Conservation (phyloP, 2,797 vertebrate genomes). For the Danio choprae region DNA sequence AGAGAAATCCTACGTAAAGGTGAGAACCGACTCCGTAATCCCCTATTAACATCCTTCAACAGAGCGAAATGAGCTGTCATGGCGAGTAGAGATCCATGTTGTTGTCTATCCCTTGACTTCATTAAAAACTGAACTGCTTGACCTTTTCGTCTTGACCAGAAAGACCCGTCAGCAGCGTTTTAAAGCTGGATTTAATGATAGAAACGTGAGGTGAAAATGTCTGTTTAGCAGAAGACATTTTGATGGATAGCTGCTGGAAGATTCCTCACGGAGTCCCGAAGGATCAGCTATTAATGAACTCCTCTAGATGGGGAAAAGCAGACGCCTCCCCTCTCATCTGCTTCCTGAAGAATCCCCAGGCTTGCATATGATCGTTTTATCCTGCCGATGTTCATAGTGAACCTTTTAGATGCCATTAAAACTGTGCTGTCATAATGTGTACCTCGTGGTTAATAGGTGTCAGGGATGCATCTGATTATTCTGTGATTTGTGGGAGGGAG, state of each 20-base stretch:
- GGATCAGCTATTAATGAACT: constrained; percentile 35
- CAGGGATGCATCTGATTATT: constrained; percentile 38
- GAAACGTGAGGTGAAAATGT: not conserved
- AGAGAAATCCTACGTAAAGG: constrained; percentile 96
- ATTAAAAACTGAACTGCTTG: not conserved
- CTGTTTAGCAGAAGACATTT: not conserved
- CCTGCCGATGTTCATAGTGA: constrained; percentile 19
- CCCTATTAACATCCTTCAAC: not conserved
- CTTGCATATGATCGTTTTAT: not conserved
- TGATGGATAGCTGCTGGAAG: constrained; percentile 20
- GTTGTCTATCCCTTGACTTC: not conserved
- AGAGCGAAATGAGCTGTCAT: not conserved
- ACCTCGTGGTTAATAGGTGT: constrained; percentile 38
- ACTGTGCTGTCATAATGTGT: not conserved
- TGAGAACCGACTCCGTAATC: constrained; percentile 57
- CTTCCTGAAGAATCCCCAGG: constrained; percentile 20
- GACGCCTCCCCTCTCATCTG: constrained; percentile 35
- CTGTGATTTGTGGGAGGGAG: constrained; percentile 35
- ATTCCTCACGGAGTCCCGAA: constrained; percentile 14
- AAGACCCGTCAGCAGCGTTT: not conserved
- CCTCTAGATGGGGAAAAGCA: constrained; percentile 4
- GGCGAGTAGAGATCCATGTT: not conserved
- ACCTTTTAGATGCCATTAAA: constrained; percentile 26
- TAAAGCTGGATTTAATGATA: constrained; percentile 1
- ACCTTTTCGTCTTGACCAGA: not conserved